phyloP scores from a whole-genome alignment of 2,797 vertebrate species.

The Todus mexicanus region DNA sequence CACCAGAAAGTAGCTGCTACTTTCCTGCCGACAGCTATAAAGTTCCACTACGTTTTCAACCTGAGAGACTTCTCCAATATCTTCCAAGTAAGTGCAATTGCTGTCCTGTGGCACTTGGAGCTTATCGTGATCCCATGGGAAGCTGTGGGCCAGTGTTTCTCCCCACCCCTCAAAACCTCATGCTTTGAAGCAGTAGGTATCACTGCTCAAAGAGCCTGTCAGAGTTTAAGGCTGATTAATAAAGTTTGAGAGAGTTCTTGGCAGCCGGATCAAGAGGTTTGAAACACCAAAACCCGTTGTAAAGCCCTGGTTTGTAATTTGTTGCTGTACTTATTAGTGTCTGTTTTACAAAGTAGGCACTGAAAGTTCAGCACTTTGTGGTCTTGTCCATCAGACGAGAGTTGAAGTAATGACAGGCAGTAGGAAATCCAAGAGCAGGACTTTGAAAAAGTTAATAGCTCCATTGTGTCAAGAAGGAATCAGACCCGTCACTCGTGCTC shows the following conservation, averaged over 20 bases:
- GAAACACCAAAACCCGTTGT: neutral
- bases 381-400: neutral
- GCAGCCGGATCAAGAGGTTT: neutral
- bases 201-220: neutral
- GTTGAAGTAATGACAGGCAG: neutral
- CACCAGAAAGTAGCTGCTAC: conserved; percentile 82
- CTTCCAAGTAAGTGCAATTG: conserved; percentile 84
- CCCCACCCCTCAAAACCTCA: too few species aligned
- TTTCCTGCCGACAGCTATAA: conserved; percentile 91
- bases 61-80: conserved; percentile 93
- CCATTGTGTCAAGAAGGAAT: neutral
- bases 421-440: neutral
- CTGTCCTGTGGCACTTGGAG: neutral
- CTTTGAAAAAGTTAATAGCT: neutral
- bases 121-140: fast-evolving
- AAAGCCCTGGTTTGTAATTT: neutral
- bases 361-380: neutral
- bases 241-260: neutral
- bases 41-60: conserved; percentile 97
- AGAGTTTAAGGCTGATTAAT: neutral
- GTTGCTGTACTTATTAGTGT: neutral
- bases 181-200: neutral
- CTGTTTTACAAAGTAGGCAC: neutral
- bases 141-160: neutral
- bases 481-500: neutral